These are phyloP conservation scores for Lophura nycthemera DNA, from an alignment of 2,113 vertebrate species.

Conservation along the genomic window DNA sequence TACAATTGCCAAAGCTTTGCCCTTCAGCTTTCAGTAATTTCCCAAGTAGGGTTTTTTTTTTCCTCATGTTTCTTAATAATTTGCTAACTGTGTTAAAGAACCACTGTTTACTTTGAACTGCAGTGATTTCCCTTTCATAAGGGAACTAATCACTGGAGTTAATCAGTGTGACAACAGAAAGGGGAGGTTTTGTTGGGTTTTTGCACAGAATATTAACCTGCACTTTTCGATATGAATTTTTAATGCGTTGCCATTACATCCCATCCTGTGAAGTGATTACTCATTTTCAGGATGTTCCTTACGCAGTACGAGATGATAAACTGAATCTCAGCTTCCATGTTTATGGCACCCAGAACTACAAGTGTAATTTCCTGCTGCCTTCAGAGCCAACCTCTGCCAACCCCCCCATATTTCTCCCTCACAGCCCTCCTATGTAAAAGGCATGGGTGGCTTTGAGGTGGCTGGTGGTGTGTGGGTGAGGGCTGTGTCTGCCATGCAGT, in stretches of 20 bases:
- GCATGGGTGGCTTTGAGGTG: neutral
- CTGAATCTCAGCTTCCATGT: slow-evolving; percentile 53
- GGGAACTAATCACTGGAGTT: slow-evolving; percentile 71
- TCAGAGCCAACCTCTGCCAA: neutral
- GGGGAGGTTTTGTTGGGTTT: slow-evolving; percentile 65
- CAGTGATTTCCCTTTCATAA: slow-evolving; percentile 65
- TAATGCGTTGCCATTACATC: slow-evolving; percentile 64
- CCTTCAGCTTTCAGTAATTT: slow-evolving; percentile 32
- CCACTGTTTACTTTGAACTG: slow-evolving; percentile 63
- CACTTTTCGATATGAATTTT: slow-evolving; percentile 71
- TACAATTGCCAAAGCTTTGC: slow-evolving; percentile 3
- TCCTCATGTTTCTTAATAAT: slow-evolving; percentile 55
- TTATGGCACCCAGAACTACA: slow-evolving; percentile 51
- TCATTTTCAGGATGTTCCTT: slow-evolving; percentile 70
- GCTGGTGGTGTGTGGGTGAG: neutral
- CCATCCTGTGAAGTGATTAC: slow-evolving; percentile 64
- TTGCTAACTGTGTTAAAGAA: slow-evolving; percentile 58
- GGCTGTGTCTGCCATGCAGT: neutral
- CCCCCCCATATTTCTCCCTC: neutral
- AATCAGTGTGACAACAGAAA: slow-evolving; percentile 75
- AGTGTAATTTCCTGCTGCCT: slow-evolving; percentile 65
- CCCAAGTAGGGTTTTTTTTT: slow-evolving; percentile 2
- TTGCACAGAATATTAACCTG: slow-evolving; percentile 71
- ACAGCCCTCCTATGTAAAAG: neutral
- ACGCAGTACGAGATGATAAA: slow-evolving; percentile 63